Evolutionary conservation across 2,113 vertebrate species (phyloP), one percentile per base, ranked within the genome.

Genomic region (Psammodynastes pulverulentus): DNA sequence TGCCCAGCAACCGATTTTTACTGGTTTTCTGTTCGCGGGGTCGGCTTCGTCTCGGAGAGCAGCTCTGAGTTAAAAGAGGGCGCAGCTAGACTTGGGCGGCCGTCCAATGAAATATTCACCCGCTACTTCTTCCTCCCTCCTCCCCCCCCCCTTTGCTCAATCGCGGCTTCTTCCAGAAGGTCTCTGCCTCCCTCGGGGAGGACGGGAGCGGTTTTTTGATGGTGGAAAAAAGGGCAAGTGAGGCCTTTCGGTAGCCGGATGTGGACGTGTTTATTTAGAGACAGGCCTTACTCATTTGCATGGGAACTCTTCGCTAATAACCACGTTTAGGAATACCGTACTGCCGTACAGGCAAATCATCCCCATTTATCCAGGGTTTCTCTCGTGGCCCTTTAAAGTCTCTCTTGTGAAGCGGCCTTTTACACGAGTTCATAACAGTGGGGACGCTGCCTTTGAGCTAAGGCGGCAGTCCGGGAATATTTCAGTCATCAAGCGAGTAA

Each of bases 1-100:
- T 92, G 95, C 96, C 94, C 95, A 92, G 96, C 95, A 97, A 96
- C 96, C 94, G 93, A 95, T 96, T 97, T 96, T 92, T 10, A 96
- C 24, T 95, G 95, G 95, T 3, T 12, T 0, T 13, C 19, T 13
- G 19, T 26, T 88, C 67, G 45, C 85, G 84, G 86, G 89, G 52
- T 5, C 23, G 24, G 72, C 54, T 53, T 46, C 87, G 58, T 49
- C 53, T 93, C 9, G n/a, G 85, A 26, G 56, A 85, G 90, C 26
- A 3, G 26, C 34, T 1, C 1, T 23, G 34, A 1, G 51, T 56
- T 2, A 5, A 24, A 58, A 34, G 8, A 5, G 79, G 87, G 84
- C 26, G 84, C 58, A 34, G 86, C 15, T 46, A 9, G 1, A 34
- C 0, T 2, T 17, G 46, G 51, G 21, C 48, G 3, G 15, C 1